Base-by-base conservation (phyloP, 2,888 invertebrate genomes). In the Cosmorhoe ocellata region DNA sequence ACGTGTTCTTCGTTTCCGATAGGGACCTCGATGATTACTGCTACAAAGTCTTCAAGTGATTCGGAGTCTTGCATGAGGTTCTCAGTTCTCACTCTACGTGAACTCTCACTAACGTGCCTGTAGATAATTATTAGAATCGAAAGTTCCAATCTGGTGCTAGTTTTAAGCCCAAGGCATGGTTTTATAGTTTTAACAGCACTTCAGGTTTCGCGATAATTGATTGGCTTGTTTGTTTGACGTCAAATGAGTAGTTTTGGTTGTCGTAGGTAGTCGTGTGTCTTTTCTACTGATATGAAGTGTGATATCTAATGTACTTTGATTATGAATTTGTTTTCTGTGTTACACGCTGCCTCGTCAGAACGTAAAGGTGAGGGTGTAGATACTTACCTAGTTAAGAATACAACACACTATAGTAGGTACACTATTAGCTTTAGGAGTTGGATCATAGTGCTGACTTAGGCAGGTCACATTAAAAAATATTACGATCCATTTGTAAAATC, bases 311-410 rank as follows among this genome's bases (percentile, higher is more conserved):
- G 57, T 69, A 68, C 64, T 79, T 84, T 81, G 84, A 84, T 88
- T 85, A 79, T 86, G 87, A 82, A 81, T 74, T 66, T 64, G 74
- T 47, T 81, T 56, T 85, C 78, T 90, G 79, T 89, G 85, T 91
- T 91, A 81, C 91, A 91, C 84, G 91, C 91, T 87, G 90, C 90
- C 82, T 59, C 67, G 61, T 61, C 79, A 91, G 91, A 89, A 86
- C 76, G 58, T 91, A 88, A 90, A 89, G 91, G 91, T 91, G 83
- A 88, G 90, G 55, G 51, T 52, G 47, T 53, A 38, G 18, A 57
- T 42, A 39, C 2, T 18, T 3, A 18, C n/a, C n/a, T 30, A 41
- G 26, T 26, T 59, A 49, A 55, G 38, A 47, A 48, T 46, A n/a
- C 48, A 24, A 44, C 45, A 49, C 38, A 49, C 54, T 52, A 45